Conservation (phyloP, 2,113 vertebrate genomes). For the Pachyramphus minor region DNA sequence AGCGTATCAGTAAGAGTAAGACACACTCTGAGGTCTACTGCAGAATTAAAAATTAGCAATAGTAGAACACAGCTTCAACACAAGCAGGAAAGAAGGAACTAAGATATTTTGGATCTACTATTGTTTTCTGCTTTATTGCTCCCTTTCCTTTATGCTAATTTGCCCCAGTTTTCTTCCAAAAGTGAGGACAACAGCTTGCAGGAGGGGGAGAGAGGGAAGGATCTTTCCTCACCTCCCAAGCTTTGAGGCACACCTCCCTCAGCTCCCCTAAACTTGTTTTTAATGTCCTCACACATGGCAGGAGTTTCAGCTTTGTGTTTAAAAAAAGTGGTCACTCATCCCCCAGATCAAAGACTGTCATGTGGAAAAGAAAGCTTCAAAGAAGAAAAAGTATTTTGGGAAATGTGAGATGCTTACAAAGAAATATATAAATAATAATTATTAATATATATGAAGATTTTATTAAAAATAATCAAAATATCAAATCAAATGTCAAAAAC, state of each 20-base stretch:
- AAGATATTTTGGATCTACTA: neutral
- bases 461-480: neutral
- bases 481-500: neutral
- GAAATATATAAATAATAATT: neutral
- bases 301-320: neutral
- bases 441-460: neutral
- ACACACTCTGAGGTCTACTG: neutral
- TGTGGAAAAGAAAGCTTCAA: neutral
- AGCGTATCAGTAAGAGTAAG: neutral
- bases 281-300: constrained; percentile 25
- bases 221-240: constrained; percentile 44
- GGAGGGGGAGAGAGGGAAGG: constrained; percentile 28
- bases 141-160: constrained; percentile 47
- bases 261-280: constrained; percentile 30
- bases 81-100: neutral
- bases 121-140: constrained; percentile 28
- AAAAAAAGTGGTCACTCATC: constrained; percentile 4
- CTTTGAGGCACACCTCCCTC: constrained; percentile 20
- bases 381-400: neutral
- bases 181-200: constrained; percentile 55
- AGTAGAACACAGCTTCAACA: neutral
- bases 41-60: neutral
- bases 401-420: neutral
- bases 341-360: neutral
- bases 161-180: constrained; percentile 48